Evolutionary conservation across 2,113 vertebrate species (phyloP).

Genomic region (Sakesphorus luctuosus): DNA sequence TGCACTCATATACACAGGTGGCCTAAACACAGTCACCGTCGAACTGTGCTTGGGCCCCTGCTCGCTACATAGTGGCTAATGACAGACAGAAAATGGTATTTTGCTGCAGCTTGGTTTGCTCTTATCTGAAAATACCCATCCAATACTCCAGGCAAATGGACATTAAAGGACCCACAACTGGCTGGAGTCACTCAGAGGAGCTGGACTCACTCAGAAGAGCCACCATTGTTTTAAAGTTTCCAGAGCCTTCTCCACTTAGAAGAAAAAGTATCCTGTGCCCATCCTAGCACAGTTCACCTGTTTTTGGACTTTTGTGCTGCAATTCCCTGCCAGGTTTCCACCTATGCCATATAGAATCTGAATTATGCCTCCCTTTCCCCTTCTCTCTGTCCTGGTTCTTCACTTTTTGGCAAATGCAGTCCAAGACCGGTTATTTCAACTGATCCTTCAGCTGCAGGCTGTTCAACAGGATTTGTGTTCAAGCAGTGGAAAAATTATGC

Average conservation of each 20-base stretch:
- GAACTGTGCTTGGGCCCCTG: not conserved
- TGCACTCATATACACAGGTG: fast-evolving
- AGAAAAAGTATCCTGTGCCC: not conserved
- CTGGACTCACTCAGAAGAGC: not conserved
- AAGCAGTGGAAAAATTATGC: not conserved
- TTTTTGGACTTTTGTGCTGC: not conserved
- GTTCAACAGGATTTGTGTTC: not conserved
- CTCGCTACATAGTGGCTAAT: not conserved
- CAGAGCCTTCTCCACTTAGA: not conserved
- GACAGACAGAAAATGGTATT: not conserved
- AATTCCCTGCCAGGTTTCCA: not conserved
- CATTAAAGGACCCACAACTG: not conserved
- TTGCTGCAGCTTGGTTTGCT: not conserved
- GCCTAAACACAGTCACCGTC: not conserved
- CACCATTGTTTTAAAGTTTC: not conserved
- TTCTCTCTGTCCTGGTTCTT: not conserved
- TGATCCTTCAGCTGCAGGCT: not conserved
- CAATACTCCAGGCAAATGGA: not conserved
- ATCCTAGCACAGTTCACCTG: not conserved
- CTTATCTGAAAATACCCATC: not conserved
- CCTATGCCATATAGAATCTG: not conserved
- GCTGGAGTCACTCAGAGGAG: not conserved
- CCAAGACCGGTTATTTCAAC: not conserved
- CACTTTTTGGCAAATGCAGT: not conserved
- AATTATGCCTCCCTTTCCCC: not conserved